Base-by-base conservation (phyloP, 1,140 invertebrate genomes). In the Temnothorax curvispinosus region DNA sequence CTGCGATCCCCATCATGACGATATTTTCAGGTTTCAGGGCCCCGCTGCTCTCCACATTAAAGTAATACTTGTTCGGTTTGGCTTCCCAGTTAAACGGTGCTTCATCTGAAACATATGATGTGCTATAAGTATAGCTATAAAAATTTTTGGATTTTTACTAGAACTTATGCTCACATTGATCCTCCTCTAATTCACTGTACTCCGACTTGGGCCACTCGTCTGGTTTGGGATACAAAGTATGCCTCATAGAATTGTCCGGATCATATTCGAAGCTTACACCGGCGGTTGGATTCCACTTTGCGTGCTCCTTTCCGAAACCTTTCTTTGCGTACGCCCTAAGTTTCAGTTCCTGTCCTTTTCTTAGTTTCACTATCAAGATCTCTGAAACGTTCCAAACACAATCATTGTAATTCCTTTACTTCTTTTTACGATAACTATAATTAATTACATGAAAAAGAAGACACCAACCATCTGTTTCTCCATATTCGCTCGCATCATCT, bases 191-290 rank as follows among this genome's bases (percentile, higher is more conserved):
- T 95, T 99, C 98, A 67, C 97, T 98, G 94, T 99, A 99, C 96
- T 99, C 99, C 96, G 98, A 99, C 94, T 99, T 99, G 0, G 99
- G 99, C 99, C 99, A 99, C 96, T 99, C 99, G 94, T 99, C 99
- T 60, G 99, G 99, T 96, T 99, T 99, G 0, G 99, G 99, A 91
- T 97, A 99, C 2, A 99, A 96, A 1, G 99, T 99, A 93, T 99
- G 99, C 74, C 99, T 96, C 96, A 99, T 98, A 1, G 97, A 96
- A 96, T 99, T 99, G 94, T 99, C 99, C 5, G 99, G 99, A 96
- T 99, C 99, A 96, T 99, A 99, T 95, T 99, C 99, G 96, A 99
- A 99, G 56, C 98, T 98, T 15, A 99, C 99, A 82, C 99, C 99
- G 88, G 98, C 98, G 1, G 99, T 99, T 15, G 99, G 99, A 96